Evolutionary conservation across 1,140 invertebrate species (phyloP).

Genomic region (Caerostris darwini): DNA sequence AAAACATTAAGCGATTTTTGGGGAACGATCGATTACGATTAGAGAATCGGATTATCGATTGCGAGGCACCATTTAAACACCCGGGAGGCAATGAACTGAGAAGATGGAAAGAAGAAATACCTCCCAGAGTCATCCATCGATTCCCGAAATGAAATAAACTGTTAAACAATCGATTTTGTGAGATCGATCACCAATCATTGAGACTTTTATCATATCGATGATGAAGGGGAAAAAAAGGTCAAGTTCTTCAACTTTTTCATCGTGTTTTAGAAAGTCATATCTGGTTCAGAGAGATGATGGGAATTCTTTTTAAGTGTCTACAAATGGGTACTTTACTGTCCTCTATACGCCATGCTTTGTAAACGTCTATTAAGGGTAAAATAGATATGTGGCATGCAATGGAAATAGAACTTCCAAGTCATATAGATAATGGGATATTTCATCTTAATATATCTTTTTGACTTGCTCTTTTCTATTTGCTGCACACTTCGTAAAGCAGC

Average conservation of each 20-base stretch:
- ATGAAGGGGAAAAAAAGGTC: neutral
- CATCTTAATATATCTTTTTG: too few relatives aligned
- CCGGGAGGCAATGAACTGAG: slow-evolving; percentile 14
- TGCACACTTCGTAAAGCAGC: too few relatives aligned
- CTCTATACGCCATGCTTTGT: neutral
- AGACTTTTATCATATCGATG: slow-evolving; percentile 29
- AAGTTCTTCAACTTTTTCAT: neutral
- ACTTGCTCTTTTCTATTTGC: too few relatives aligned
- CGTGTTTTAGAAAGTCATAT: neutral
- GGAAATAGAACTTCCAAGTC: too few relatives aligned
- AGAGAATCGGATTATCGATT: slow-evolving; percentile 60
- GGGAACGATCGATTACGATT: slow-evolving; percentile 47
- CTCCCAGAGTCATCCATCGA: neutral
- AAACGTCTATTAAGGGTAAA: neutral
- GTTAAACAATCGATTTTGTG: slow-evolving; percentile 8
- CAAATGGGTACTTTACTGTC: neutral
- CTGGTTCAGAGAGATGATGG: slow-evolving; percentile 1
- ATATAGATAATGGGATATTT: too few relatives aligned
- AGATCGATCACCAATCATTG: slow-evolving; percentile 42
- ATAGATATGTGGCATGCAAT: too few relatives aligned
- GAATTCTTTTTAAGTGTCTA: slow-evolving; percentile 11
- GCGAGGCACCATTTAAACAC: slow-evolving; percentile 55
- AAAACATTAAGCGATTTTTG: slow-evolving; percentile 38
- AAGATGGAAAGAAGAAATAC: neutral
- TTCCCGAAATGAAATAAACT: slow-evolving; percentile 22